Evolutionary conservation across 2,888 invertebrate genomes (phyloP).

Genomic region (Salticus scenicus): DNA sequence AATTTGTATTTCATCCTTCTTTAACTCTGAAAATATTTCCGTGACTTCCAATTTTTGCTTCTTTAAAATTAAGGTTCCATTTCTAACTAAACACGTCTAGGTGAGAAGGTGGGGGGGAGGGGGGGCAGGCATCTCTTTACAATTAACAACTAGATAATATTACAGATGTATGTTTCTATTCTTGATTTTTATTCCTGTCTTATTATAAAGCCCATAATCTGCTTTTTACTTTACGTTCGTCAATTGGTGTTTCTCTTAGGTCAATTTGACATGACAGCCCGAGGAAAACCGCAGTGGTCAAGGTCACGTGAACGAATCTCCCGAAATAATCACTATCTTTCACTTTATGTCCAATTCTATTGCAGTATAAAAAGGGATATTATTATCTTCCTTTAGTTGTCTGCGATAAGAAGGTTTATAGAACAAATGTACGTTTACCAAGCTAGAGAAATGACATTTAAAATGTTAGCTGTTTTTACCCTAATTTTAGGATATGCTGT

Average conservation of each 20-base stretch:
- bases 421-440: background rate
- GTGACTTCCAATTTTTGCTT: no score
- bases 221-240: background rate
- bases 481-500: background rate
- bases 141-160: no score
- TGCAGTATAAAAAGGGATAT: background rate
- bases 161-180: no score
- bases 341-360: background rate
- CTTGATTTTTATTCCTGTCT: no score
- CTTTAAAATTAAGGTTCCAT: no score
- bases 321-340: constrained; percentile 42
- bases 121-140: no score
- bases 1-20: no score
- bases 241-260: background rate
- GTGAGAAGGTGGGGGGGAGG: no score
- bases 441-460: constrained; percentile 19
- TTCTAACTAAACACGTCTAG: no score
- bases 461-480: background rate
- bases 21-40: no score
- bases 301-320: constrained; percentile 50
- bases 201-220: no score
- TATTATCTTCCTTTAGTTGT: background rate
- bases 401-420: no score
- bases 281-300: constrained; percentile 58
- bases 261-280: background rate